These are phyloP conservation scores for Eonycteris spelaea DNA, from an alignment of 2,113 vertebrate species.

Conservation along the genomic window DNA sequence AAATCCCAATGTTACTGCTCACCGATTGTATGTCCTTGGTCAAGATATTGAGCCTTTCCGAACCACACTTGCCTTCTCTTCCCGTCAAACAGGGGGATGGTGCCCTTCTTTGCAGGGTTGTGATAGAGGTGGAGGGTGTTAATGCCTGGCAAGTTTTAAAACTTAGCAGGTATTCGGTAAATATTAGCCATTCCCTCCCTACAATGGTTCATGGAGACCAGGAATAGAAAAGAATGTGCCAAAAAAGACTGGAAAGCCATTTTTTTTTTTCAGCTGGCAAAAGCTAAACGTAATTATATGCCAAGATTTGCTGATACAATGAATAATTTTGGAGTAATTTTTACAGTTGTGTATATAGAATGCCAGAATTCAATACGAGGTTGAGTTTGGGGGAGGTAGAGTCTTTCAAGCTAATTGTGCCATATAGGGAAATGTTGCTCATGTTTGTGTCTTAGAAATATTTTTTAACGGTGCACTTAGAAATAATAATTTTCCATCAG, in stretches of 20 bases:
- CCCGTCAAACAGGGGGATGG: neutral
- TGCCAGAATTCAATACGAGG: slow-evolving; percentile 11
- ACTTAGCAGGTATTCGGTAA: neutral
- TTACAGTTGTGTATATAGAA: neutral
- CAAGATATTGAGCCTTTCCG: neutral
- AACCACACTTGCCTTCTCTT: neutral
- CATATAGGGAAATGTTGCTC: neutral
- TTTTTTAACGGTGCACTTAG: neutral
- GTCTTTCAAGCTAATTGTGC: neutral
- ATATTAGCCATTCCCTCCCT: neutral
- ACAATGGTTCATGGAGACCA: neutral
- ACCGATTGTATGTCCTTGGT: neutral
- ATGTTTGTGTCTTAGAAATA: neutral
- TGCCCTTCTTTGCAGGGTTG: neutral
- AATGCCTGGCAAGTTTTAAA: neutral
- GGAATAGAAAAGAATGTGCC: neutral
- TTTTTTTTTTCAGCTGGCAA: slow-evolving; percentile 21
- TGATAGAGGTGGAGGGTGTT: neutral
- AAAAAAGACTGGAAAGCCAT: neutral
- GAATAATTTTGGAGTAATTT: slow-evolving; percentile 28
- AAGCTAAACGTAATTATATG: neutral
- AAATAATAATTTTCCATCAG: slow-evolving; percentile 31
- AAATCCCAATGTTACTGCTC: neutral
- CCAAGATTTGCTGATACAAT: slow-evolving; percentile 35
- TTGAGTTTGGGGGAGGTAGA: neutral